Conservation (phyloP, 1,140 invertebrate species). For the Scaptodrosophila lebanonensis region DNA sequence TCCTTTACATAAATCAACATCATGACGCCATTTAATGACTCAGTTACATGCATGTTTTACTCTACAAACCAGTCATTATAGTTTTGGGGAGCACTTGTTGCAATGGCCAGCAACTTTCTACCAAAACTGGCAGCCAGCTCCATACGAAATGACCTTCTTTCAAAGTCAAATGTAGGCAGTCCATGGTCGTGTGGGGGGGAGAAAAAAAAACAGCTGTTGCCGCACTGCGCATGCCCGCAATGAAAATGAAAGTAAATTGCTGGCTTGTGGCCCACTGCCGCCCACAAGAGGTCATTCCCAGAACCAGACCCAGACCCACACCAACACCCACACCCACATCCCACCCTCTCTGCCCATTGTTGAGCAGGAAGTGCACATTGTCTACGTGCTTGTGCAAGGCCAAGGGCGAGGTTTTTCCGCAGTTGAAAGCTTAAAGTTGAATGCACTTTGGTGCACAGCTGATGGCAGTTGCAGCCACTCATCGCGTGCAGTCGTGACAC, state of each 20-base stretch:
- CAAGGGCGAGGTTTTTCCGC: constrained; percentile 42
- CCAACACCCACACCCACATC: constrained; percentile 9
- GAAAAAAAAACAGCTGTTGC: constrained; percentile 49
- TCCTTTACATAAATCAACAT: no score
- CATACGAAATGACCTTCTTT: constrained; percentile 50
- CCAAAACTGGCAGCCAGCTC: neutral
- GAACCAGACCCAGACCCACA: no score
- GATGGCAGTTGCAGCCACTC: no score
- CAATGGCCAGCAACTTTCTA: constrained; percentile 22
- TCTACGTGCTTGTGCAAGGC: constrained; percentile 32
- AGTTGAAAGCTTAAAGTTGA: constrained; percentile 45
- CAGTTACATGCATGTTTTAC: no score
- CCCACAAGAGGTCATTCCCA: no score
- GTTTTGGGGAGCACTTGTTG: constrained; percentile 55
- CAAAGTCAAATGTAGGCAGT: constrained; percentile 57
- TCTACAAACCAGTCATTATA: no score
- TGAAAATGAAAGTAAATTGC: constrained; percentile 53
- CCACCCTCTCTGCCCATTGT: no score
- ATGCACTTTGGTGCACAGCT: constrained; percentile 61
- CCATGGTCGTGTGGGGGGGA: constrained; percentile 10
- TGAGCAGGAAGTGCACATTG: constrained; percentile 1
- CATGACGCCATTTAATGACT: no score
- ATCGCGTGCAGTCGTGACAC: no score
- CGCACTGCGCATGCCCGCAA: constrained; percentile 49
- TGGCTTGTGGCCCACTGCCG: no score